Evolutionary conservation across 1,140 invertebrate species (phyloP), one percentile per base, ranked within the genome.

Genomic region (Bombus pascuorum): DNA sequence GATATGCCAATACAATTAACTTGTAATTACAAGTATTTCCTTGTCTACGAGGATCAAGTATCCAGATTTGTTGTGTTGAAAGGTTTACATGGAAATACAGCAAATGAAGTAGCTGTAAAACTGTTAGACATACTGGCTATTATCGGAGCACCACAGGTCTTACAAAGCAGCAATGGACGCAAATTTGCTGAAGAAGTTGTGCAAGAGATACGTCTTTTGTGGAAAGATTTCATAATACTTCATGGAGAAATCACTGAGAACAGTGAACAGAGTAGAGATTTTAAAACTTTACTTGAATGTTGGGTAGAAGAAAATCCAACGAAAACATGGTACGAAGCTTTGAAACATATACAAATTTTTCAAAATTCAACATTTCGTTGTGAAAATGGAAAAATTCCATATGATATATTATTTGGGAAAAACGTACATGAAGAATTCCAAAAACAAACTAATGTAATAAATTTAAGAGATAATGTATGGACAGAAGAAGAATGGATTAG

Each of bases 41-140:
- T 95, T 13, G 87, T 95, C 68, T 95, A 95, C 13, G 92, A 95
- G 89, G 93, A 95, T 86, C 91, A 93, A 73, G 77, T 91, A 32
- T 95, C 94, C 5, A 93, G 90, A 78, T 94, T 94, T 78, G 85
- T 93, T n/a, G 74, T 93, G 32, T 70, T 95, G 18, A 90, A 91
- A 83, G 89, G 93, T 47, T 85, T 94, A 32, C 82, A 68, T 70
- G 89, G n/a, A 28, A 90, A 92, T 34, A 81, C 87, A 34, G 86
- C 87, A 9, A 85, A 83, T 32, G 91, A 91, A 62, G 83, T 93
- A 8, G 92, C 91, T 10, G 39, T 42, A 13, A 89, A 93, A 68
- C 82, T 94, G 0, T 77, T 93, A 62, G 92, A 93, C 25, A 86
- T 92, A 68, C 83, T 93, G 39, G 84, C 91, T 32, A 93, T 93